Evolutionary conservation across 2,113 vertebrate genomes (phyloP), one percentile per base, ranked within the genome.

Genomic region (Eudorcas thomsonii): DNA sequence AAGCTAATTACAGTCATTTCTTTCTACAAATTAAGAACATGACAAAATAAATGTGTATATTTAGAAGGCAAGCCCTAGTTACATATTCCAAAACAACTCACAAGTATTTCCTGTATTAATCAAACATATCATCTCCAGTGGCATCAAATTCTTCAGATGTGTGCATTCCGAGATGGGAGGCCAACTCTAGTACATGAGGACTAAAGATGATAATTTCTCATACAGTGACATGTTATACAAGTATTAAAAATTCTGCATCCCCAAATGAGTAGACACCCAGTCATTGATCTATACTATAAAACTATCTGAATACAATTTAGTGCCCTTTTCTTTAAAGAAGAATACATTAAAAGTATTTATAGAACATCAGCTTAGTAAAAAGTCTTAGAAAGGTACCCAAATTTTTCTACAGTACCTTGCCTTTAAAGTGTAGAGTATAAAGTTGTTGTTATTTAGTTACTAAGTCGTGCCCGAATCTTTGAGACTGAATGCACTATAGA

Each of bases 11-110:
- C 11, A 84, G 10, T 87, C 4, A 84, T 30, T 94, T 91, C 77
- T 91, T 88, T 93, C 78, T 64, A 21, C 88, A 97, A 96, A 95
- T 55, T 93, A 85, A 95, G 59, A 82, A 88, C 3, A 54, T 52
- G 2, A 84, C 33, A 96, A 81, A 95, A 71, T 88, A 55, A 93
- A 71, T 88, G 28, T 80, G 52, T 67, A 89, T 21, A 89, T 86
- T 96, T 86, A 92, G 52, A 86, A 86, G 10, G 25, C 59, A 6
- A 87, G 55, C 59, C 39, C 16, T 94, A 80, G 52, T 81, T 71
- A 81, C 8, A 85, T 77, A 82, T 33, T 90, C n/a, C 62, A 77
- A 94, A 95, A 15, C 52, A 91, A 94, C 7, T 67, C 91, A 55
- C 0, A 91, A 88, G 21, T 71, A 71, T 80, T 83, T 97, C 83